Base-by-base conservation (phyloP, 2,797 vertebrate genomes). In the Paedocypris micromegethes region DNA sequence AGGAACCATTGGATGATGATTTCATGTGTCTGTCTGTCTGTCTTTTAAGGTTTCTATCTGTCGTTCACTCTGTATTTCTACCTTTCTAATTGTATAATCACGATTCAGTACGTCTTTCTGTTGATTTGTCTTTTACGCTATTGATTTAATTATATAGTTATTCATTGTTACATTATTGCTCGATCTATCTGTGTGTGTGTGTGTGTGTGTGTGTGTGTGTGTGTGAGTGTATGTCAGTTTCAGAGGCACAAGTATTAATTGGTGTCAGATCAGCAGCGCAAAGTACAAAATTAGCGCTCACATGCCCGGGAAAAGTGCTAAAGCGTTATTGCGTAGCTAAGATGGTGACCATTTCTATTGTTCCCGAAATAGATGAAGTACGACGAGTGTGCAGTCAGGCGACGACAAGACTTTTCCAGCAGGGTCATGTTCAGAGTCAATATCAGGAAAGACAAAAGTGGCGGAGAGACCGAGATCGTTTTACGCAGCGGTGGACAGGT, bases 401-500 rank as follows among this genome's bases (percentile, higher is more conserved):
- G 64, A 75, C 53, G 23, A 45, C 53, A 53, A 58, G 57, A 64
- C 39, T 48, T 64, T 73, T 68, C 37, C 57, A 73, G 63, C 58
- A 55, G 76, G 75, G 59, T 79, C 75, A 67, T 66, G 57, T 65
- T 72, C 66, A 58, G 72, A 70, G 59, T 65, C 55, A 64, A 60
- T 53, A 55, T 66, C 53, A 60, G 43, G 39, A 38, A 48, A 64
- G 74, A 78, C 71, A 78, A 78, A 76, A 69, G 71, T 50, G 63
- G 39, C 63, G 48, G 64, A 58, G 71, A 72, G 68, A 60, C 64
- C 68, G 4, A 8, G 68, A 71, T 78, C 61, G 49, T 72, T 72
- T 74, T 74, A 73, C 70, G 71, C 84, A 60, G 45, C 38, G 68
- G 80, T 68, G 79, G 83, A 87, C 80, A 81, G 85, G 85, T 63